phyloP scores from a whole-genome alignment of 2,113 vertebrate genomes.

The Myodes glareolus region DNA sequence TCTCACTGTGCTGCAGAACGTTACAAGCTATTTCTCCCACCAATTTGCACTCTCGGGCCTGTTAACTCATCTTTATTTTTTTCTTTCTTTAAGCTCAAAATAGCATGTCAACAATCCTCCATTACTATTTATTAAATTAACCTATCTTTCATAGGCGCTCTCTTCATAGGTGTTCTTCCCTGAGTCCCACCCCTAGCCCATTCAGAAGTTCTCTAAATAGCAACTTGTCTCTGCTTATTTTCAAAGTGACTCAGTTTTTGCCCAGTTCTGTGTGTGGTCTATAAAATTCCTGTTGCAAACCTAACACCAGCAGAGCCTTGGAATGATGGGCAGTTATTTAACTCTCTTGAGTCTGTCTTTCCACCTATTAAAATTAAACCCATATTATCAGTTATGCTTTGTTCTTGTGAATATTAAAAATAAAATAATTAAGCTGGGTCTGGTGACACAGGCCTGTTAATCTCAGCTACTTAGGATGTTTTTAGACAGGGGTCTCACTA shows the following conservation, averaged over 20 bases:
- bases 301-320: not conserved
- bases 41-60: not conserved
- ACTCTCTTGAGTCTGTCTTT: not conserved
- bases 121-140: constrained; percentile 52
- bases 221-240: constrained; percentile 1
- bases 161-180: not conserved
- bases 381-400: not conserved
- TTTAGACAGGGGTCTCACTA: not conserved
- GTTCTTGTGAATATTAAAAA: not conserved
- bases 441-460: not conserved
- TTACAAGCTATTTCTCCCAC: not conserved
- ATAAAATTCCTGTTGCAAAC: constrained; percentile 30
- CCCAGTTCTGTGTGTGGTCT: not conserved
- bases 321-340: not conserved
- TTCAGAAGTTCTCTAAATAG: constrained; percentile 34
- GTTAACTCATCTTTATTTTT: not conserved
- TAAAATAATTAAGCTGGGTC: too few relatives aligned
- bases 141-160: not conserved
- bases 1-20: not conserved
- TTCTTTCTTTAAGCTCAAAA: not conserved
- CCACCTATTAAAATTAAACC: not conserved
- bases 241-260: constrained; percentile 13
- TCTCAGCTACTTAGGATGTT: not conserved
- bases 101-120: constrained; percentile 19
- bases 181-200: not conserved